Evolutionary conservation across 2,888 invertebrate species (phyloP), one percentile per base, ranked within the genome.

Genomic region (Flabesymbios commensalis): DNA sequence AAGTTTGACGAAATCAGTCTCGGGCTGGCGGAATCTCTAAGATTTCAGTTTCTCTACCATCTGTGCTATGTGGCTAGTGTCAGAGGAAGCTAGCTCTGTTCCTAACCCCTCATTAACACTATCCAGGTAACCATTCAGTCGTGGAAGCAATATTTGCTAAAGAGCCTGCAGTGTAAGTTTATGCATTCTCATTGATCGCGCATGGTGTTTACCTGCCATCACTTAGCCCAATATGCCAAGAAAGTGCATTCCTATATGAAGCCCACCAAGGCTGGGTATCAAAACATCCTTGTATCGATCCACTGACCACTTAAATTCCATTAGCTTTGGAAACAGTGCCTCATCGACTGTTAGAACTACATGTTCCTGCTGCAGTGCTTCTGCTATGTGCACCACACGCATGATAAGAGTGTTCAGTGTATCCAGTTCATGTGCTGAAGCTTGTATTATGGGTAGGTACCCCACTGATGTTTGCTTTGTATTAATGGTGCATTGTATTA

Each of bases 201-300:
- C 57, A 26, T 55, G 62, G 2, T 17, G 49, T 32, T 62, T 63
- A 7, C 57, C 64, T 2, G 41, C 29, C 31, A 58, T 52, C 24
- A 56, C 56, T 17, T 47, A 33, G 1, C 64, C 64, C 22, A 63
- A 52, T 3, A 52, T 54, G 3, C 36, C 19, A 53, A 53, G 42
- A 39, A 59, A 62, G 53, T 64, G 52, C 61, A 61, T 61, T 17
- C 51, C 56, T 41, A 32, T 60, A 31, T 62, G 59, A 14, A 61
- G 36, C 3, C 57, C 45, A 26, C 61, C 61, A 3, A 61, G 49
- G 26, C 56, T 14, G 2, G 41, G 55, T 43, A 57, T 53, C 17
- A 61, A n/a, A 4, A 49, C 19, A 19, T 61, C 42, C n/a, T 39
- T 31, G 26, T 43, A 53, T 24, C 49, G 39, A 14, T 41, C 39